Evolutionary conservation across 2,888 invertebrate genomes (phyloP), one percentile per base, ranked within the genome.

Genomic region (Neuroscelio doddi): DNA sequence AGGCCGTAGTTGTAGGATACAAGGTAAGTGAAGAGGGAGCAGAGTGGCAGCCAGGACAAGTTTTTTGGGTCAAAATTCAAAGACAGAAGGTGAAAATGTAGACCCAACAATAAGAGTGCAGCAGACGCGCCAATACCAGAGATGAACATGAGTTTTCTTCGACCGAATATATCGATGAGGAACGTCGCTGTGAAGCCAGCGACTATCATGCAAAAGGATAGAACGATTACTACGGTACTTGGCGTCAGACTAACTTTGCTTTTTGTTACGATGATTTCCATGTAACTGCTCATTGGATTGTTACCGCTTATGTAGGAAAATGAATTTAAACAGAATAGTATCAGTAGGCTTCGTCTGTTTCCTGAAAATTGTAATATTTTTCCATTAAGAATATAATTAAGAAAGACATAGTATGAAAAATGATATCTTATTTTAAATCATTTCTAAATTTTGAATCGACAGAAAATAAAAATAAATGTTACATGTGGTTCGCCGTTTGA

Each of bases 271-370:
- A 86, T 81, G 9, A 81, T 81, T 61, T 85, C 86, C 2, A 82
- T 77, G 65, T 86, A 86, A 58, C 83, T 85, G 46, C 78, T 80
- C 29, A 86, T 77, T 0, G 85, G 83, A 66, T 85, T 86, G 68
- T 83, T 82, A 1, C 86, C 86, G 21, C 81, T 82, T 9, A 86
- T 80, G 68, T 88, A 88, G 50, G 87, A 86, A 61, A 88, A 87
- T 1, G 86, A 58, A 81, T 87, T 87, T n/a, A 89, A 77, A 0
- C 80, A 74, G 8, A 81, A 82, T 32, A 86, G 81, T 3, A 86
- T 72, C 0, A 86, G 74, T 49, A 86, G 79, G 1, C 85, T 86
- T 17, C 78, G 83, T 4, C 85, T 80, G 56, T 87, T 84, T 2
- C 80, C 80, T 79, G 66, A 29, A 64, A 32, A 30, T 8, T 17